Percentiles rank a stretch among this genome's conserved stretches.
Evolutionary conservation across 2,888 invertebrate species (phyloP).

Genomic region (Eupithecia subfuscata): DNA sequence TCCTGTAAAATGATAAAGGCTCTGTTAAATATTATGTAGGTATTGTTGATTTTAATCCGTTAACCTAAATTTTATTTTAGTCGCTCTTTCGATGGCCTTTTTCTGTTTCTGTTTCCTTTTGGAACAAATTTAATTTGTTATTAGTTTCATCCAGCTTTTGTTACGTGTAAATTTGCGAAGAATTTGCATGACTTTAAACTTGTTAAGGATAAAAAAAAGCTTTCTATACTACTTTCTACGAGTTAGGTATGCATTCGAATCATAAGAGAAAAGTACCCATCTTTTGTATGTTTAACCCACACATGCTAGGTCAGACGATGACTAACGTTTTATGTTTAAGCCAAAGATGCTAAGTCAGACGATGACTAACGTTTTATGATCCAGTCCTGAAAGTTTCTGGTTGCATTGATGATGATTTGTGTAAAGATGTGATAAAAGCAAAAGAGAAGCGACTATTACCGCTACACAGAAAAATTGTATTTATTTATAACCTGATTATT

Average conservation of each 20-base stretch:
- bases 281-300: constrained; percentile 25
- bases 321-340: constrained; percentile 13
- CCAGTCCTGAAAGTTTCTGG: constrained; percentile 1
- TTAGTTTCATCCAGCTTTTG: neutral
- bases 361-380: constrained; percentile 4
- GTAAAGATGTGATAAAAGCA: neutral
- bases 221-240: constrained; percentile 3
- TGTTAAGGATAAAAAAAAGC: neutral
- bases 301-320: constrained; percentile 15
- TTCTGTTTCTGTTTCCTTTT: neutral
- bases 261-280: neutral
- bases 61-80: too few relatives aligned
- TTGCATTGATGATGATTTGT: neutral
- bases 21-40: neutral
- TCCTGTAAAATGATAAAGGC: neutral
- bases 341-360: constrained; percentile 9
- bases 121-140: neutral
- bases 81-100: too few relatives aligned
- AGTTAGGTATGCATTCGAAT: constrained; percentile 32
- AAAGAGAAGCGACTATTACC: neutral
- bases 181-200: neutral
- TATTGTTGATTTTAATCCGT: neutral
- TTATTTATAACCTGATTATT: neutral
- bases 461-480: neutral
- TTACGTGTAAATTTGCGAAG: neutral